phyloP scores from a whole-genome alignment of 2,888 invertebrate species.

The Miltochrista miniata region DNA sequence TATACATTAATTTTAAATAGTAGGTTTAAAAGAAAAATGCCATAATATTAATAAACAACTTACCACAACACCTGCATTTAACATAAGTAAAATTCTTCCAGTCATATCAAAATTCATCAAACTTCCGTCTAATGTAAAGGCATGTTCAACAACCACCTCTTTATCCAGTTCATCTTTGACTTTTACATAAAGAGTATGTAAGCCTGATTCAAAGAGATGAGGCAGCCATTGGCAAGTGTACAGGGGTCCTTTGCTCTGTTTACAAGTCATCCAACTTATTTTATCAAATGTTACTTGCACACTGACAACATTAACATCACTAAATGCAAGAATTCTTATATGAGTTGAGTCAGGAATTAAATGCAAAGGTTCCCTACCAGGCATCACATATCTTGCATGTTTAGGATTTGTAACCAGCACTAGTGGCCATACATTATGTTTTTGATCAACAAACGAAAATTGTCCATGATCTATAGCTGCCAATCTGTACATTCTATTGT shows the following conservation, averaged over 20 bases:
- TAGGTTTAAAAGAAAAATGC: background rate
- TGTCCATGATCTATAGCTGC: constrained; percentile 95
- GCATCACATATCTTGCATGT: constrained; percentile 89
- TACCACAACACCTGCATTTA: constrained; percentile 89
- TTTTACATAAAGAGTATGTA: constrained; percentile 86
- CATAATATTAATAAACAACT: constrained; percentile 41
- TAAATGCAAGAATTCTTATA: constrained; percentile 92
- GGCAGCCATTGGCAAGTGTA: constrained; percentile 90
- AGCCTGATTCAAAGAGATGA: constrained; percentile 83
- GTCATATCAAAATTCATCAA: constrained; percentile 85
- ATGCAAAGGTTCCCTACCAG: constrained; percentile 88
- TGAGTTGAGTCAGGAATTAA: constrained; percentile 88
- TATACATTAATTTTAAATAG: background rate
- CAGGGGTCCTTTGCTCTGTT: constrained; percentile 86
- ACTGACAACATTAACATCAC: constrained; percentile 84
- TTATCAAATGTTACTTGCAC: constrained; percentile 88
- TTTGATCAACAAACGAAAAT: constrained; percentile 92
- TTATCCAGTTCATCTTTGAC: constrained; percentile 84
- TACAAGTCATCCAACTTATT: constrained; percentile 85
- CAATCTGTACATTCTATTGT: constrained; percentile 92
- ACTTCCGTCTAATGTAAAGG: constrained; percentile 91
- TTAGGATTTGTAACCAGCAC: constrained; percentile 96
- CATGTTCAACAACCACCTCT: constrained; percentile 84
- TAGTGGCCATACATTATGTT: constrained; percentile 91
- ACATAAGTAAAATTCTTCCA: constrained; percentile 90